These are phyloP conservation scores for Martes martes DNA, from an alignment of 2,113 vertebrate genomes.

Conservation along the genomic window DNA sequence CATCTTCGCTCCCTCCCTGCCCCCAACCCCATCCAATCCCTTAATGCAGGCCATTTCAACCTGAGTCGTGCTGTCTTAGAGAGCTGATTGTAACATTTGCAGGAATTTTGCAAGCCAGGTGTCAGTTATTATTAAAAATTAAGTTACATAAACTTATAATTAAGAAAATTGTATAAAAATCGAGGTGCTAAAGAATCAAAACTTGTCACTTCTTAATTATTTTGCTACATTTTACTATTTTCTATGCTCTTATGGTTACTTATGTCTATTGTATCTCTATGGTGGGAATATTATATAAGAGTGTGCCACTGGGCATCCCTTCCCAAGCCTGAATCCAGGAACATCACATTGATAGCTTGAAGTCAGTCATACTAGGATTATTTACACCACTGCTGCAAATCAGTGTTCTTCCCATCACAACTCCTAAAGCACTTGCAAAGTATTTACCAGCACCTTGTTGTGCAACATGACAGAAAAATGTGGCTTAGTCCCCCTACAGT, in stretches of 20 bases:
- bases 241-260: neutral
- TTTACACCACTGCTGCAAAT: neutral
- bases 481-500: neutral
- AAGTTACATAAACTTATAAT: neutral
- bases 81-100: neutral
- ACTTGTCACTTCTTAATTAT: neutral
- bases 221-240: neutral
- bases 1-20: neutral
- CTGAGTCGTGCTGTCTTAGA: neutral
- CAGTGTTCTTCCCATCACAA: neutral
- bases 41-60: neutral
- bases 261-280: neutral
- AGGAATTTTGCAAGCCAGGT: neutral
- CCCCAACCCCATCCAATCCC: neutral
- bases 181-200: conserved; percentile 1
- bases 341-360: neutral
- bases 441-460: neutral
- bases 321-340: neutral
- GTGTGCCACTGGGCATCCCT: neutral
- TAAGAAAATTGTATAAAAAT: neutral
- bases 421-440: neutral
- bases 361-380: neutral
- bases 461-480: neutral
- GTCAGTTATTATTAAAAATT: neutral
- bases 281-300: neutral